Evolutionary conservation across 2,888 invertebrate genomes (phyloP).

Genomic region (Scaptomyza cyrtandrae): DNA sequence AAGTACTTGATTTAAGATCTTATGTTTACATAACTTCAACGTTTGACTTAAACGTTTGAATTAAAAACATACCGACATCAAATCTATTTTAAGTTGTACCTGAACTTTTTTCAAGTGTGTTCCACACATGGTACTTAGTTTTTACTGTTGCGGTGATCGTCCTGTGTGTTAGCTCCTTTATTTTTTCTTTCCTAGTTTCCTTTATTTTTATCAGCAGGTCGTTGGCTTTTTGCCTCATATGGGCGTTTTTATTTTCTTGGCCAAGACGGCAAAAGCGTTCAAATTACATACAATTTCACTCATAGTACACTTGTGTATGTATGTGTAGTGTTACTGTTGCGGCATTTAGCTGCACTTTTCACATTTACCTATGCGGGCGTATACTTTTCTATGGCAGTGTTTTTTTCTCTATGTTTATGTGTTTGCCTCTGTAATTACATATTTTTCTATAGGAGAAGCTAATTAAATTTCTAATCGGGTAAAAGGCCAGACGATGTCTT

Average conservation of each 20-base stretch:
- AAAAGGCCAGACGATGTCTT: conserved; percentile 49
- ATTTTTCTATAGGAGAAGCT: conserved; percentile 52
- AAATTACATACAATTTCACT: conserved; percentile 72
- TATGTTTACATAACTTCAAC: too few relatives aligned
- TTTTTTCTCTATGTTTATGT: conserved; percentile 3
- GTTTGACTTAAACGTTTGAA: too few relatives aligned
- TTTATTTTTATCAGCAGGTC: conserved; percentile 55
- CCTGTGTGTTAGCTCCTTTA: conserved; percentile 53
- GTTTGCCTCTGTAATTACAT: conserved; percentile 58
- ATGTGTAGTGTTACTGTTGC: conserved; percentile 6
- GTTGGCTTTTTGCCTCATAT: conserved; percentile 73
- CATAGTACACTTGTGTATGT: conserved; percentile 30
- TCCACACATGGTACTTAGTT: conserved; percentile 22
- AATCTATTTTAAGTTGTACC: too few relatives aligned
- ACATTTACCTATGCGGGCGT: conserved; percentile 13
- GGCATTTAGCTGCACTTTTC: conserved; percentile 36
- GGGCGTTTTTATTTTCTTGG: conserved; percentile 79
- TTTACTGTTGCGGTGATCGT: conserved; percentile 66
- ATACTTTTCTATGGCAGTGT: conserved; percentile 3
- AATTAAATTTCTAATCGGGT: conserved; percentile 74
- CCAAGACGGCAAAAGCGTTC: conserved; percentile 68
- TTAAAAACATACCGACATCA: too few relatives aligned
- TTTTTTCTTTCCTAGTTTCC: conserved; percentile 50
- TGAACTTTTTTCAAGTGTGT: not conserved
- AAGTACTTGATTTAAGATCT: too few relatives aligned